Base-by-base conservation (phyloP, 2,888 invertebrate genomes). In the Pristionchus japonicus region DNA sequence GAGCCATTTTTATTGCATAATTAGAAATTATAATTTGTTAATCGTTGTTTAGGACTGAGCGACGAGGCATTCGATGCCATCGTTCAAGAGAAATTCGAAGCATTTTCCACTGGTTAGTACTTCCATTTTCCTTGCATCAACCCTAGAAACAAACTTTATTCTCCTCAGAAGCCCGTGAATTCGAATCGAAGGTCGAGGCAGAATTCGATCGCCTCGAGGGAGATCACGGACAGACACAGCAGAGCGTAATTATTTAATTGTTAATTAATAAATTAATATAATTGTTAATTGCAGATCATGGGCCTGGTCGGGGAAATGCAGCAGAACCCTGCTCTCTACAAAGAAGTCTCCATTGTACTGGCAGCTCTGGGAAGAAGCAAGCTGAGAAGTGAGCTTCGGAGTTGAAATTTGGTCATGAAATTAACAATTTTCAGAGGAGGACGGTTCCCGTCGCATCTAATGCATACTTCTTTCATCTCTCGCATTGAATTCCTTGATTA, bases 381-480 rank as follows among this genome's bases (percentile, higher is more conserved):
- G 40, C 40, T 74, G 70, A 74, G 70, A 74, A 74, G 70, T 74
- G 70, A 74, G 40, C n/a, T n/a, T n/a, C n/a, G n/a, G n/a, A n/a
- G n/a, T 70, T 70, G 70, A 1, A 64, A 64, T n/a, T 13, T 23
- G 1, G 3, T 1, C 27, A 2, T 11, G 11, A 64, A 64, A 64
- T 34, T 31, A 67, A 67, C 34, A 6, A 13, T 34, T 67, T 70
- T 3, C 37, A 70, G 70, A 70, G 70, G 34, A 34, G 20, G 70
- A 70, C 27, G 70, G 37, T 37, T 70, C 70, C 7, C 70, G 70
- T 70, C 70, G 70, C 37, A 70, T 70, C 70, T 70, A 37, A 70
- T 37, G 64, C 37, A 70, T 37, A 11, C 27, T 43, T 43, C 7
- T 11, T 9, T 9, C 64, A 27, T 64, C 7, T 9, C 27, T 64